These are phyloP conservation scores for Sphaeramia orbicularis DNA, from an alignment of 2,797 vertebrate genomes.

Conservation along the genomic window DNA sequence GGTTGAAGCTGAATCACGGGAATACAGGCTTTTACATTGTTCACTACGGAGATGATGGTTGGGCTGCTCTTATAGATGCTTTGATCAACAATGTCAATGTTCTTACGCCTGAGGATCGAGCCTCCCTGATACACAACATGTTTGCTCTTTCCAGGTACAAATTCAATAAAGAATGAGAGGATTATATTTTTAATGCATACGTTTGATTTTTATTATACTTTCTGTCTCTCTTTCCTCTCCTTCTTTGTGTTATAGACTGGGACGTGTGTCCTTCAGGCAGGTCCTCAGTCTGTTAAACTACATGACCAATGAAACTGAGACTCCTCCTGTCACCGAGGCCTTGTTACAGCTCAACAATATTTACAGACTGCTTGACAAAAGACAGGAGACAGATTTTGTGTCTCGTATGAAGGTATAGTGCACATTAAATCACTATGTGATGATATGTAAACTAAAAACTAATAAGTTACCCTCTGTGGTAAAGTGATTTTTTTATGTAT, in stretches of 20 bases:
- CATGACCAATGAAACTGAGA: conserved; percentile 85
- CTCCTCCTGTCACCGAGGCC: conserved; percentile 89
- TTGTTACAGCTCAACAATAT: conserved; percentile 88
- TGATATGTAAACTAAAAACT: too few species aligned
- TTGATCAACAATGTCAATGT: conserved; percentile 80
- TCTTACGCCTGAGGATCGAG: conserved; percentile 90
- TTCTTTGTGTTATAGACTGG: conserved; percentile 80
- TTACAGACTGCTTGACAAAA: conserved; percentile 89
- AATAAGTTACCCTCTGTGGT: too few species aligned
- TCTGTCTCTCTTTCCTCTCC: background rate
- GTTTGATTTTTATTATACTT: background rate
- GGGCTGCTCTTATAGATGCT: conserved; percentile 83
- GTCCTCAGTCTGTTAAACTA: conserved; percentile 88
- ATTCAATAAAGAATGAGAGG: background rate
- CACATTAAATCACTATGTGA: background rate
- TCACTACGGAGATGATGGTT: conserved; percentile 88
- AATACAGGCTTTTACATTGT: conserved; percentile 95
- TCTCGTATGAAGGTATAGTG: conserved; percentile 85
- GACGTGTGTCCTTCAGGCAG: conserved; percentile 86
- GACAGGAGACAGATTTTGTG: conserved; percentile 79
- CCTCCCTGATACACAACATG: conserved; percentile 92
- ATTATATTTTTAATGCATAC: background rate
- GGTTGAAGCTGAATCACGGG: conserved; percentile 94
- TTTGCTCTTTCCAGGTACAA: conserved; percentile 91
- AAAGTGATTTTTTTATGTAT: too few species aligned